phyloP scores from a whole-genome alignment of 2,113 vertebrate genomes.

The Halcyon senegalensis region DNA sequence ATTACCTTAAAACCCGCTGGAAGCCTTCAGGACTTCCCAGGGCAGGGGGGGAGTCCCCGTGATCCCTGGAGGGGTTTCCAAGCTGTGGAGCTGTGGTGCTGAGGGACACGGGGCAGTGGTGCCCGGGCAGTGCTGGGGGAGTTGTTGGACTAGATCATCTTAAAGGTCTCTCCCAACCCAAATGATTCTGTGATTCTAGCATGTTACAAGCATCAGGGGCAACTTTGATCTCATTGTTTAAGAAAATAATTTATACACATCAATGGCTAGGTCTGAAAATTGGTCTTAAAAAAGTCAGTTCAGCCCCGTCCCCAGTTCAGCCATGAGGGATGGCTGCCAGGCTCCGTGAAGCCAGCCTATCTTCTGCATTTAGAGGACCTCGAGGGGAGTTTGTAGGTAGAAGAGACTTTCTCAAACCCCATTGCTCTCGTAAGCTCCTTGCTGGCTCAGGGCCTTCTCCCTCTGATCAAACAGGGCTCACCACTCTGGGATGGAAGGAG shows the following conservation, averaged over 20 bases:
- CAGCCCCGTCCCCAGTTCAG: neutral
- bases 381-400: rapidly evolving
- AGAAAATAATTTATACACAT: neutral
- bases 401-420: neutral
- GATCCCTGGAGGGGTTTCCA: too few species aligned
- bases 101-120: too few species aligned
- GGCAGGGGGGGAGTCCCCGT: too few species aligned
- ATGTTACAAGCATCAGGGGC: neutral
- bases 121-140: too few species aligned
- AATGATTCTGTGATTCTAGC: neutral
- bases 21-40: neutral
- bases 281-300: neutral
- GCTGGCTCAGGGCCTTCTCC: neutral
- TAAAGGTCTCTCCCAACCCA: too few species aligned
- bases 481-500: neutral
- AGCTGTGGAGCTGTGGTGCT: too few species aligned
- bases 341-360: neutral
- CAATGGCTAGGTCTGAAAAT: neutral
- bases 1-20: neutral
- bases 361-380: neutral
- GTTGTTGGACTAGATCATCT: too few species aligned
- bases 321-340: neutral
- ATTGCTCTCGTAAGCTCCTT: neutral
- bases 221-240: neutral
- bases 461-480: neutral